Percentiles rank a stretch among this genome's conserved stretches.
Evolutionary conservation across 2,113 vertebrate genomes (phyloP).

Genomic region (Phrynocephalus versicolor): DNA sequence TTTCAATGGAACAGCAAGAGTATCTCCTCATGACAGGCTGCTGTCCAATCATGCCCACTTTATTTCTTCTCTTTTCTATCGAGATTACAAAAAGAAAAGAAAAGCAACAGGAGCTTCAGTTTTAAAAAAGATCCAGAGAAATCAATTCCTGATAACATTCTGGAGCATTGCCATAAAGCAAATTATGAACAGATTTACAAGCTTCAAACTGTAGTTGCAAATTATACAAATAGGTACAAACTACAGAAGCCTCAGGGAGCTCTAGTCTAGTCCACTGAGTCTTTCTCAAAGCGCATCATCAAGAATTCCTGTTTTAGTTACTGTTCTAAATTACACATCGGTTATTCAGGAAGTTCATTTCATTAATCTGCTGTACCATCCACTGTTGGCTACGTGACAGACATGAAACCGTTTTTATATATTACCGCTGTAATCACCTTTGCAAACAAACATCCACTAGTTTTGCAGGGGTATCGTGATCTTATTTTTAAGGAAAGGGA

Average conservation of each 20-base stretch:
- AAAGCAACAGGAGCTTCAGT: background rate
- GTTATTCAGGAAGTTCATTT: constrained; percentile 54
- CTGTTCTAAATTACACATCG: constrained; percentile 59
- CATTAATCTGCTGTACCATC: constrained; percentile 44
- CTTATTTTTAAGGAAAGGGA: background rate
- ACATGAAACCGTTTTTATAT: constrained; percentile 43
- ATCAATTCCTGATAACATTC: no score
- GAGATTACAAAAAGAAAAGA: background rate
- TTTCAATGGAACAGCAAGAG: background rate
- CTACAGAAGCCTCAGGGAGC: constrained; percentile 6
- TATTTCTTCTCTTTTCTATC: constrained; percentile 16
- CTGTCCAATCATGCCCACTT: background rate
- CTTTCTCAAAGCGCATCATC: constrained; percentile 22
- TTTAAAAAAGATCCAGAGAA: background rate
- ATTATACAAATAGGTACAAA: background rate
- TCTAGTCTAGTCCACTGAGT: constrained; percentile 7
- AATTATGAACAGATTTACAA: rapidly evolving
- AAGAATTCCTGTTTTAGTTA: constrained; percentile 18
- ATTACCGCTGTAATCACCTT: background rate
- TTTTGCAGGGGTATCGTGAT: background rate
- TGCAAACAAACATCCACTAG: constrained; percentile 33
- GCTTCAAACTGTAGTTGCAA: background rate
- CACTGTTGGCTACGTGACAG: constrained; percentile 35
- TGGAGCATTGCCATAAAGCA: background rate
- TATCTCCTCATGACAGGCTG: background rate